Base-by-base conservation (phyloP, 2,113 vertebrate genomes). In the Phalacrocorax aristotelis region DNA sequence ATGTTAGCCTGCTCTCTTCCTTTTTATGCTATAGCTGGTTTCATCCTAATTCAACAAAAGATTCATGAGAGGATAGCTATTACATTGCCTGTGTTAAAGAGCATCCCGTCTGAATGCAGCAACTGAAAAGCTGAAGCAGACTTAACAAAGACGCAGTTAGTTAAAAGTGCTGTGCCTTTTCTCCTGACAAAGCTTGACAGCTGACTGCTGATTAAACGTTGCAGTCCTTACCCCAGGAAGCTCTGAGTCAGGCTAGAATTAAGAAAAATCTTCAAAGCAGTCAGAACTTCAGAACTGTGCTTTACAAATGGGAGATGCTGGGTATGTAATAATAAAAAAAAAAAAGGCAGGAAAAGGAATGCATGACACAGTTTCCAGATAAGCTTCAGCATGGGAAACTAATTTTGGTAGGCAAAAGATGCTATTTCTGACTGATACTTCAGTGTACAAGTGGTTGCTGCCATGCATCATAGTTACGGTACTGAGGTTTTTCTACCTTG, bases 381-480 rank as follows among this genome's bases (percentile, higher is more conserved):
- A 27, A 77, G 9, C 4, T 34, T 11, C 22, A 30, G n/a, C 11
- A 11, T 13, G 32, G 19, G 40, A 25, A 44, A 20, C 23, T 19
- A 54, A 3, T 17, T 65, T 40, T 27, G 49, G 21, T 30, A 58
- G 64, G 36, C 7, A 9, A 29, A 66, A 36, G 29, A 11, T 76
- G 17, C 36, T 36, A 32, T 15, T 78, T 42, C 32, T 27, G 40
- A 54, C 11, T 65, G 58, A 54, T 16, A 13, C 32, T 34, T 69
- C 0, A 10, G 23, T 21, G 17, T 13, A 7, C 20, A 29, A 3
- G 29, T 7, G 15, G 7, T 46, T 77, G n/a, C 62, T 83, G 48
- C 42, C 22, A 1, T 13, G n/a, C 32, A 4, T 20, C 0, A 0
- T 14, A 22, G 36, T 64, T 57, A 58, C 18, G 9, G 9, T 29